phyloP scores from a whole-genome alignment of 92 coral and sea anemone species.

The Scolanthus callimorphus region DNA sequence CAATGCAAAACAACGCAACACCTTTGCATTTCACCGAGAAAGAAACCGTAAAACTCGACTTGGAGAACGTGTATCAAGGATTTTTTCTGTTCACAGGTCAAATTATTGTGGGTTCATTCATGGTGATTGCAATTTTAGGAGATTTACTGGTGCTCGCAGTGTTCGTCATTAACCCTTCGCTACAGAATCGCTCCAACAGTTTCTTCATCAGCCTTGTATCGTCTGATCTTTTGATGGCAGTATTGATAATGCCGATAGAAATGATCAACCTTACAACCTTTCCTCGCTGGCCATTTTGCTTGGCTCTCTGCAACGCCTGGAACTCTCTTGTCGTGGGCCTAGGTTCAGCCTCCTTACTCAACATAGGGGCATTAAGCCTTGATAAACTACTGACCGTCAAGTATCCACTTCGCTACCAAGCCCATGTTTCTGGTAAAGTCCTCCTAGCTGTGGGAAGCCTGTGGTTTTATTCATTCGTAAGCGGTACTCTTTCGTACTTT shows the following conservation, averaged over 20 bases:
- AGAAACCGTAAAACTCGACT: no score
- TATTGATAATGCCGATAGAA: slow-evolving; percentile 33
- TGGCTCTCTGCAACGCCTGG: slow-evolving; percentile 23
- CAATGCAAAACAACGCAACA: no score
- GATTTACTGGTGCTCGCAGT: slow-evolving; percentile 22
- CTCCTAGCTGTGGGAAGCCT: slow-evolving; percentile 6
- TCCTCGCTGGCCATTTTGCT: slow-evolving; percentile 47
- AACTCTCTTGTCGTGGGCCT: slow-evolving; percentile 32
- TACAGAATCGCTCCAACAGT: slow-evolving; percentile 26
- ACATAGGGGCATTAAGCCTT: slow-evolving; percentile 27
- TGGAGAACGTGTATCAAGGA: no score
- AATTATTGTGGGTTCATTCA: background rate
- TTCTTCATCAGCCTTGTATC: slow-evolving; percentile 42
- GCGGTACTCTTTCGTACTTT: slow-evolving; percentile 27
- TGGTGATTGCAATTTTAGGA: slow-evolving; percentile 19
- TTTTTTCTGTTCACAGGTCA: background rate
- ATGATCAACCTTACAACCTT: slow-evolving; percentile 19
- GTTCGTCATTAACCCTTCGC: slow-evolving; percentile 19
- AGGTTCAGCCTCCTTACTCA: slow-evolving; percentile 21
- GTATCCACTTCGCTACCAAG: slow-evolving; percentile 21
- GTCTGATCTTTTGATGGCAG: slow-evolving; percentile 25
- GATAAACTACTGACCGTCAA: slow-evolving; percentile 34
- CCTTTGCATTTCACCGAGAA: no score
- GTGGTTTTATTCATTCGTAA: slow-evolving; percentile 32
- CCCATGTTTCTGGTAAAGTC: slow-evolving; percentile 11